phyloP scores from a whole-genome alignment of 2,888 invertebrate genomes.

The Subacronicta megacephala region DNA sequence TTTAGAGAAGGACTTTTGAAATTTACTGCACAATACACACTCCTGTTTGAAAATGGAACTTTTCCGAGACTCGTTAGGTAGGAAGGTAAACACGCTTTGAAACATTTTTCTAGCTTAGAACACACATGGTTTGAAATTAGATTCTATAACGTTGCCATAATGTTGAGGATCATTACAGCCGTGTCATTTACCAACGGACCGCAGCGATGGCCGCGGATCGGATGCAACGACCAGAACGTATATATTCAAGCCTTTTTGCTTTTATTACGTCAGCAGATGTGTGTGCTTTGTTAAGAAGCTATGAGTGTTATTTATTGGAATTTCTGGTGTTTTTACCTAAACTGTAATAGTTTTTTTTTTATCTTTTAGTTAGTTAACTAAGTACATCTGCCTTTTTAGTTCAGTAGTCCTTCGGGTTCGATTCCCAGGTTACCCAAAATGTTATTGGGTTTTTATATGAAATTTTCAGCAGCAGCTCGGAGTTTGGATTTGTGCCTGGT shows the following conservation, averaged over 20 bases:
- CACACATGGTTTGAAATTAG: slow-evolving; percentile 45
- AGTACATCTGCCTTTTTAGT: no score
- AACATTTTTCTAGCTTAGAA: slow-evolving; percentile 60
- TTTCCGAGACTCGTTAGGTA: slow-evolving; percentile 68
- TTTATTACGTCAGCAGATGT: slow-evolving; percentile 11
- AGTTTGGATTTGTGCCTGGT: no score
- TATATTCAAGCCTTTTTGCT: slow-evolving; percentile 14
- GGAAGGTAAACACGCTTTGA: slow-evolving; percentile 64
- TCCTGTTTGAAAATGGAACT: slow-evolving; percentile 57
- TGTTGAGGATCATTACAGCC: slow-evolving; percentile 28
- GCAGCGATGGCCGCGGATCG: slow-evolving; percentile 41
- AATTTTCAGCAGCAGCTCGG: no score
- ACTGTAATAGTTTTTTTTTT: no score
- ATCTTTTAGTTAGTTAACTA: no score
- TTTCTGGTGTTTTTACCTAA: no score
- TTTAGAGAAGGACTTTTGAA: slow-evolving; percentile 36
- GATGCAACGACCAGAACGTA: slow-evolving; percentile 36
- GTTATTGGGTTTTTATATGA: no score
- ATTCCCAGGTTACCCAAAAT: no score
- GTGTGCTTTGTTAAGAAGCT: background rate
- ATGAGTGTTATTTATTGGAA: no score
- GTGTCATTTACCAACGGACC: slow-evolving; percentile 37
- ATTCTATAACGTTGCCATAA: slow-evolving; percentile 35
- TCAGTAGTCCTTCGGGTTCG: no score
- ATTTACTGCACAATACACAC: slow-evolving; percentile 51